Evolutionary conservation across 2,797 vertebrate genomes (phyloP).

Genomic region (Amblyraja radiata): DNA sequence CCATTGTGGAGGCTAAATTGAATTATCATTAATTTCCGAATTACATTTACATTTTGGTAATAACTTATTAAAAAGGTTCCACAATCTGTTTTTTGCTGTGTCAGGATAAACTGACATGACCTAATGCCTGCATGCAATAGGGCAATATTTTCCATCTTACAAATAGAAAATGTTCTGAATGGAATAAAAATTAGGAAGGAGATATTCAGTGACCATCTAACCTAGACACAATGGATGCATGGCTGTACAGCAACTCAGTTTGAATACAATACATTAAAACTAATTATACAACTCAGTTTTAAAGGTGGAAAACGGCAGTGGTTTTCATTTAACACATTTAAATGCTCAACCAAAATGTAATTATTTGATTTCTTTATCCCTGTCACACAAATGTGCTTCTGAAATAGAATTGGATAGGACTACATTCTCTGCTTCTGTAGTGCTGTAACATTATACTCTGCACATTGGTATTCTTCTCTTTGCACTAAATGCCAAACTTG

Average conservation of each 20-base stretch:
- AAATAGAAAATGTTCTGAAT: background rate
- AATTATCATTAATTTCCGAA: slow-evolving; percentile 4
- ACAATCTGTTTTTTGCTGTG: background rate
- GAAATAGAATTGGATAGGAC: background rate
- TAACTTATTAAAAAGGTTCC: background rate
- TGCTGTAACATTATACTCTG: too few relatives aligned
- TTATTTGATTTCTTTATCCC: background rate
- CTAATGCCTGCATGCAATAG: background rate
- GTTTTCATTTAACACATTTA: background rate
- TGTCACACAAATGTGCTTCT: background rate
- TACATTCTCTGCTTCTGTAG: background rate
- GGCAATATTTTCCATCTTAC: background rate
- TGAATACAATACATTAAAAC: too few relatives aligned
- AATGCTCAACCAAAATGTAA: background rate
- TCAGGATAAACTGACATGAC: background rate
- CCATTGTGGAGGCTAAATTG: background rate
- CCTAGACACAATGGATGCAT: background rate
- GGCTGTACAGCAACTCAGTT: background rate
- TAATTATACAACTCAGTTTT: background rate
- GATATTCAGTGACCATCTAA: background rate
- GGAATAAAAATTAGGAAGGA: slow-evolving; percentile 8
- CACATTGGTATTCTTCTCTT: too few relatives aligned
- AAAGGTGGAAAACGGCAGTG: background rate
- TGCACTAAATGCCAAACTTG: too few relatives aligned
- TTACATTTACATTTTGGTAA: slow-evolving; percentile 8